phyloP scores from a whole-genome alignment of 2,113 vertebrate species.

The Chiloscyllium plagiosum region DNA sequence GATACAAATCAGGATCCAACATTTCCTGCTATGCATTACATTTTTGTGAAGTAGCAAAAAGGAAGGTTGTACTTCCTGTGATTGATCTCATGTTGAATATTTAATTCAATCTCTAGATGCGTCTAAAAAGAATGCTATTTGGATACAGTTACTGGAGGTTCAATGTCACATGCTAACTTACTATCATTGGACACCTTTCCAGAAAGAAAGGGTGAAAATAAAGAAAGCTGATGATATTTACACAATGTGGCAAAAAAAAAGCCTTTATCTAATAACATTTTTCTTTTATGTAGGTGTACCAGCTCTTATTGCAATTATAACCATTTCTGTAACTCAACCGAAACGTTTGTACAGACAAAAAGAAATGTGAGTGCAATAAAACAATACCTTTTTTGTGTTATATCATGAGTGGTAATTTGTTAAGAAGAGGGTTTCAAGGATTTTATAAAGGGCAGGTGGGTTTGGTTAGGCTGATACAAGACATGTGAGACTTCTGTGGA shows the following conservation, averaged over 20 bases:
- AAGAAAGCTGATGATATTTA: neutral
- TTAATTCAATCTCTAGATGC: neutral
- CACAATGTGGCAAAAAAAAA: neutral
- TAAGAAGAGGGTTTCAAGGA: neutral
- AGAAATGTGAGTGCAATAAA: neutral
- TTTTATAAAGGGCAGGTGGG: too few species aligned
- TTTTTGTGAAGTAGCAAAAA: neutral
- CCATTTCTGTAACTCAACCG: neutral
- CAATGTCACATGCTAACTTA: neutral
- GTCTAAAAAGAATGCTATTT: neutral
- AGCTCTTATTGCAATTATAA: conserved; percentile 16
- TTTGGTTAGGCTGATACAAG: too few species aligned
- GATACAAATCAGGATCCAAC: neutral
- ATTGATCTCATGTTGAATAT: neutral
- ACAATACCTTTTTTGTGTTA: neutral
- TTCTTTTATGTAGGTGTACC: neutral
- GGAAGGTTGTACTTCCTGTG: neutral
- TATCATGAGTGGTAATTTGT: neutral
- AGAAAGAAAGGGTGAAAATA: neutral
- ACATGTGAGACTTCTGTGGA: too few species aligned
- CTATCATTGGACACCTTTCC: neutral
- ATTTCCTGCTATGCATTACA: neutral
- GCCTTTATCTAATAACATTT: neutral
- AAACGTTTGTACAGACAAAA: neutral
- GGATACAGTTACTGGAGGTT: neutral